Base-by-base conservation (phyloP, 2,797 vertebrate species). In the Anniella stebbinsi region DNA sequence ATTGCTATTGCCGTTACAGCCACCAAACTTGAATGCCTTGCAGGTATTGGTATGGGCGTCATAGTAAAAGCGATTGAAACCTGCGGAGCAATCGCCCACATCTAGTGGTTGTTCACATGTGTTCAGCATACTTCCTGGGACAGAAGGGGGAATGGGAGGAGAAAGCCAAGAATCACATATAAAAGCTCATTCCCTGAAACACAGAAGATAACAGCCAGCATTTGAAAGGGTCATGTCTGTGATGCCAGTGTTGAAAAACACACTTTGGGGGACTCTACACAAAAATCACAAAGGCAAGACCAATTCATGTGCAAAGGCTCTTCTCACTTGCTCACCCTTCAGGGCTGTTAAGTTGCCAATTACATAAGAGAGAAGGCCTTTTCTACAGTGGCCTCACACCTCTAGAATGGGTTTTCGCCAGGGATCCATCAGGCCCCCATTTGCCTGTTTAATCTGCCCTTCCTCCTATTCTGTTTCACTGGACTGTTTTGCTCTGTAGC, bases 1-100 rank as follows among this genome's bases (percentile, higher is more conserved):
- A 21, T 83, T 83, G 2, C 38, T 41, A 18, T 83, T 83, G 25
- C 81, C 81, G 45, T 67, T 83, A 45, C 81, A 83, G 38, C 81
- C 75, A 38, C 86, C 86, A 87, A 87, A 87, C 2, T 5, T 10
- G 41, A 87, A 87, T 38, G 86, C 4, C n/a, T 18, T 87, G 36
- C 86, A 87, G 6, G 2, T 87, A 13, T 87, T 87, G 45, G 23
- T 69, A 3, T 2, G 4, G 33, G 7, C 7, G 33, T 87, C 33
- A 18, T 80, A 87, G 36, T 87, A 87, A 54, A 69, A 87, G 23
- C 76, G 76, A 69, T 23, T 33, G 67, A 87, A 87, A 2, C 0
- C 21, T 80, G 48, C 33, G 0, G 1, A 38, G 86, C 86, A 87
- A 28, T 13, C 45, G 10, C 86, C 86, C 9, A 2, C 13, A 54